Conservation (phyloP, 2,888 invertebrate genomes). For the Cylloceria caligata region DNA sequence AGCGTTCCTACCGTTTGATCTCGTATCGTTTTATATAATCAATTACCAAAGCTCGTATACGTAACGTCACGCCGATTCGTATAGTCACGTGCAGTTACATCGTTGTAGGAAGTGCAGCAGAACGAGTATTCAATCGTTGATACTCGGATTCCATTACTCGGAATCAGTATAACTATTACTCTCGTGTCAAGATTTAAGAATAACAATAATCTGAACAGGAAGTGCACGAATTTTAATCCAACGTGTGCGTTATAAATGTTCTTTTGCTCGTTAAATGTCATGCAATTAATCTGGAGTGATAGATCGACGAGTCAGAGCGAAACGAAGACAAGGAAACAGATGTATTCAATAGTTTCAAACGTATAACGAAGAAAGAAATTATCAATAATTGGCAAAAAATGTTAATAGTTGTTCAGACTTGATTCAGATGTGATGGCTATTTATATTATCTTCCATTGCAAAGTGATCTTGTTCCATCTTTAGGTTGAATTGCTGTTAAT, state of each 20-base stretch:
- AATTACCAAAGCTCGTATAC: neutral
- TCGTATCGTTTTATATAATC: conserved; percentile 2
- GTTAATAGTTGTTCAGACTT: no score
- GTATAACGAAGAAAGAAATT: neutral
- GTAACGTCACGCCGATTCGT: neutral
- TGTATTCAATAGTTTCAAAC: no score
- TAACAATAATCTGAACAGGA: neutral
- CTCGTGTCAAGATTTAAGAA: neutral
- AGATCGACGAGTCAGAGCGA: neutral
- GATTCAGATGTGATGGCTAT: no score
- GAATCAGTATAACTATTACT: neutral
- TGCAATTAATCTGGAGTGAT: neutral
- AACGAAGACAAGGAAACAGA: no score
- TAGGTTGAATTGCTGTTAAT: neutral
- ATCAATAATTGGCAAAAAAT: neutral
- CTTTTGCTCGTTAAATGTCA: neutral
- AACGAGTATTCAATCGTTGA: neutral
- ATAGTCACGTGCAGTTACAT: neutral
- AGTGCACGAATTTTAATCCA: neutral
- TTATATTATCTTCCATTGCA: neutral
- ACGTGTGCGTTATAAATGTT: neutral
- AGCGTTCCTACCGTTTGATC: neutral
- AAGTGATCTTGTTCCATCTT: neutral
- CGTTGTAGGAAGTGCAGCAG: neutral
- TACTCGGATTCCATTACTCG: neutral